Evolutionary conservation across 2,888 invertebrate genomes (phyloP).

Genomic region (Coremacera marginata): DNA sequence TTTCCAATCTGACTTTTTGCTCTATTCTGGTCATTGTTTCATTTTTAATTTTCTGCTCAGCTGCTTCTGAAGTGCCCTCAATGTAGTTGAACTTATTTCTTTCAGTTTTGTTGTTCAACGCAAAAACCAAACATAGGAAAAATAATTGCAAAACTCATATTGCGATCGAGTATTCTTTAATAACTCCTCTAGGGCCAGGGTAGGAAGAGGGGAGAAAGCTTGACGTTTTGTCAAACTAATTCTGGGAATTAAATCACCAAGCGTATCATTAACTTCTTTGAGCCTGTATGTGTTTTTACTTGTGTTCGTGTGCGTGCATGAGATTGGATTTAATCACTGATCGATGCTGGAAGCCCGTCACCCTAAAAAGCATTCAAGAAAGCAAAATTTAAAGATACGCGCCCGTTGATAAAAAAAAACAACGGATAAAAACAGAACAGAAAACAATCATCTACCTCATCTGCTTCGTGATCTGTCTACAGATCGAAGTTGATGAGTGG

Average conservation of each 20-base stretch:
- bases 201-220: neutral
- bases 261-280: conserved; percentile 24
- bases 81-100: neutral
- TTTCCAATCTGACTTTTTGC: conserved; percentile 17
- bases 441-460: conserved; percentile 31
- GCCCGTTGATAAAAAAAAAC: neutral
- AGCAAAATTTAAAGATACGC: conserved; percentile 13
- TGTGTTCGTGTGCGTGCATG: neutral
- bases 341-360: conserved; percentile 9
- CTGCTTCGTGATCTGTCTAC: conserved; percentile 38
- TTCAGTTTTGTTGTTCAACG: neutral
- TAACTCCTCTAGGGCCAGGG: neutral
- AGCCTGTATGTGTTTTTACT: neutral
- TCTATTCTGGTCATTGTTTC: conserved; percentile 9
- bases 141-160: conserved; percentile 39
- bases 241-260: conserved; percentile 34
- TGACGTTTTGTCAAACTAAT: conserved; percentile 19
- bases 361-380: neutral
- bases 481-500: conserved; percentile 37
- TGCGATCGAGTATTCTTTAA: conserved; percentile 24
- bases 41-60: conserved; percentile 45
- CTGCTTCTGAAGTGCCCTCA: conserved; percentile 28
- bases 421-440: neutral
- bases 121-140: neutral
- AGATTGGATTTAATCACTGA: conserved; percentile 19